Conservation (phyloP, 2,113 vertebrate species). For the Gopherus evgoodei region DNA sequence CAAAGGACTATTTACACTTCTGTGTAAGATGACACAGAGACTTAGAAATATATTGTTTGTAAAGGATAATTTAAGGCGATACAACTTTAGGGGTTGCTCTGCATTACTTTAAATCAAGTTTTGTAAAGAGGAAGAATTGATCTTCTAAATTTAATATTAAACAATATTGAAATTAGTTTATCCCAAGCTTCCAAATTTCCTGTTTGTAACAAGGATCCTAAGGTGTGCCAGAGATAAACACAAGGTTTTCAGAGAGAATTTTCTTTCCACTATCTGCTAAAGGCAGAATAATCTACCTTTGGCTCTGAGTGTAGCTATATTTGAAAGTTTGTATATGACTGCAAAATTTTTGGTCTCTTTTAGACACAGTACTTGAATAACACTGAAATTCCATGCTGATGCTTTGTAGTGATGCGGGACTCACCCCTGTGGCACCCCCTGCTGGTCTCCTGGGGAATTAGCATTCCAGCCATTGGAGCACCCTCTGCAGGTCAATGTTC, state of each 20-base stretch:
- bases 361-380: background rate
- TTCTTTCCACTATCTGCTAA: background rate
- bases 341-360: background rate
- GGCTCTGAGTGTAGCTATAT: background rate
- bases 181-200: background rate
- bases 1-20: background rate
- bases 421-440: no score
- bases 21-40: background rate
- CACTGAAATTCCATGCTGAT: no score
- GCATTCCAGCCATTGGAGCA: no score
- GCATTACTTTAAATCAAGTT: background rate
- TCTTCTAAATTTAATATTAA: background rate
- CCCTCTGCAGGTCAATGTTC: no score
- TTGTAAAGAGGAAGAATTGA: background rate
- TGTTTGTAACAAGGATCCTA: background rate
- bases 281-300: background rate
- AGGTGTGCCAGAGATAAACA: background rate
- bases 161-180: background rate
- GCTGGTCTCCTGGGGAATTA: no score
- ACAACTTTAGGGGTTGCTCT: background rate
- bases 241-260: no score
- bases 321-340: background rate
- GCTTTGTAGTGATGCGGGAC: no score
- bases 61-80: background rate
- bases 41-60: conserved; percentile 10